Evolutionary conservation across 2,888 invertebrate species (phyloP).

Genomic region (Archaeoteleia sp.): DNA sequence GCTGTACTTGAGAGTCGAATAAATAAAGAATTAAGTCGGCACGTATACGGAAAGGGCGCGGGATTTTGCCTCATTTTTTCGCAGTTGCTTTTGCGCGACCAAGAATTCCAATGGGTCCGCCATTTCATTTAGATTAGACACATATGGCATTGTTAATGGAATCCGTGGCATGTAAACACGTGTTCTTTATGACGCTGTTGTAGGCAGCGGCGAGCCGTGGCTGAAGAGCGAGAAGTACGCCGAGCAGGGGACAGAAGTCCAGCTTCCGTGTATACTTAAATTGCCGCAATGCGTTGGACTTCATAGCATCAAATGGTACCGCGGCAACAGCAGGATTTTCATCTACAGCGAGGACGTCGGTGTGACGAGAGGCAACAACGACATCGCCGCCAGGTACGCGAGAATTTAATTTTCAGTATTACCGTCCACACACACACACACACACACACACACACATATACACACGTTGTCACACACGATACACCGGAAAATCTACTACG

Average conservation of each 20-base stretch:
- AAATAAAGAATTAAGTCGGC: too few relatives aligned
- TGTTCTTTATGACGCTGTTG: conserved; percentile 54
- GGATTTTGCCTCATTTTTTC: too few relatives aligned
- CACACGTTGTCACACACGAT: not conserved
- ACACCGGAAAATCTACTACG: not conserved
- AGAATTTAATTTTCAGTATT: conserved; percentile 35
- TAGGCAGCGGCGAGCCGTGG: conserved; percentile 71
- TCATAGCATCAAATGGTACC: conserved; percentile 91
- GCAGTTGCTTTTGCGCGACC: too few relatives aligned
- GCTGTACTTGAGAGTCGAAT: too few relatives aligned
- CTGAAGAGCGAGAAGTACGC: conserved; percentile 76
- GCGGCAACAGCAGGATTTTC: conserved; percentile 83
- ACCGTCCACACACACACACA: not conserved
- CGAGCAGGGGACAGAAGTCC: conserved; percentile 82
- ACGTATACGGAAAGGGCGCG: too few relatives aligned
- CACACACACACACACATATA: too few relatives aligned
- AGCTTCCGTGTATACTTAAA: conserved; percentile 84
- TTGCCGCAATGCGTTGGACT: conserved; percentile 84
- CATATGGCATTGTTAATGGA: conserved; percentile 39
- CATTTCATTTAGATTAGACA: conserved; percentile 21
- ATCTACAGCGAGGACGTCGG: conserved; percentile 84
- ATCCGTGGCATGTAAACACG: conserved; percentile 40
- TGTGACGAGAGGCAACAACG: conserved; percentile 82
- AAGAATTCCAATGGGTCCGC: too few relatives aligned
- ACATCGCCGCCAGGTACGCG: conserved; percentile 82